phyloP scores from a whole-genome alignment of 2,113 vertebrate genomes.

The Pipra filicauda region DNA sequence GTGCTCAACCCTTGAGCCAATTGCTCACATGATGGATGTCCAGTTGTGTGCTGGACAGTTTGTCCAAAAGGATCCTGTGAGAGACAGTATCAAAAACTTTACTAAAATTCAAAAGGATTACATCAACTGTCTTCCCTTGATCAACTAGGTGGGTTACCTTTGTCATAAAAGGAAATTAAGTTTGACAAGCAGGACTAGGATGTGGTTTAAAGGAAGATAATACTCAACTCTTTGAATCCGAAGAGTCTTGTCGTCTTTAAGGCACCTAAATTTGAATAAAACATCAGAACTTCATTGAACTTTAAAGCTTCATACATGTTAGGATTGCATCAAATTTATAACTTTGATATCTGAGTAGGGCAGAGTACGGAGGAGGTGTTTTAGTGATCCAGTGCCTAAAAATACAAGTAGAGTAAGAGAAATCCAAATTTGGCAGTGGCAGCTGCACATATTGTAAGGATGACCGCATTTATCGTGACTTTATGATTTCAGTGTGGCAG shows the following conservation, averaged over 20 bases:
- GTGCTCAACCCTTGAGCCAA: not conserved
- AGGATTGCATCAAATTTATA: not conserved
- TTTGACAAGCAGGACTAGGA: not conserved
- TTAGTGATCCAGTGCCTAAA: constrained; percentile 43
- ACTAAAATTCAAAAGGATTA: not conserved
- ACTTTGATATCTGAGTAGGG: constrained; percentile 6
- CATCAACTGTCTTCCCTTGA: not conserved
- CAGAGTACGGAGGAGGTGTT: not conserved
- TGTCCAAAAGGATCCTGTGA: not conserved
- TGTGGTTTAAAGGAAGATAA: not conserved
- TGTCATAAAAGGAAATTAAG: not conserved
- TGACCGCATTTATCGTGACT: constrained; percentile 23
- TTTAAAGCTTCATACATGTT: not conserved
- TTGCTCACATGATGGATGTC: not conserved
- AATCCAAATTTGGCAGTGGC: constrained; percentile 8
- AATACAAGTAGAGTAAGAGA: constrained; percentile 36
- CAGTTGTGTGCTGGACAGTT: not conserved
- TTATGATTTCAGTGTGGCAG: not conserved
- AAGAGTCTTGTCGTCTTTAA: not conserved
- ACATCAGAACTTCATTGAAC: not conserved
- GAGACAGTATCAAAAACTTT: not conserved
- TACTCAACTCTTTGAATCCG: not conserved
- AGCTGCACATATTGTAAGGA: not conserved
- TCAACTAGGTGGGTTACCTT: not conserved
- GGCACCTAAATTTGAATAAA: not conserved